phyloP scores from a whole-genome alignment of 1,140 invertebrate genomes.

The Bombus terrestris region DNA sequence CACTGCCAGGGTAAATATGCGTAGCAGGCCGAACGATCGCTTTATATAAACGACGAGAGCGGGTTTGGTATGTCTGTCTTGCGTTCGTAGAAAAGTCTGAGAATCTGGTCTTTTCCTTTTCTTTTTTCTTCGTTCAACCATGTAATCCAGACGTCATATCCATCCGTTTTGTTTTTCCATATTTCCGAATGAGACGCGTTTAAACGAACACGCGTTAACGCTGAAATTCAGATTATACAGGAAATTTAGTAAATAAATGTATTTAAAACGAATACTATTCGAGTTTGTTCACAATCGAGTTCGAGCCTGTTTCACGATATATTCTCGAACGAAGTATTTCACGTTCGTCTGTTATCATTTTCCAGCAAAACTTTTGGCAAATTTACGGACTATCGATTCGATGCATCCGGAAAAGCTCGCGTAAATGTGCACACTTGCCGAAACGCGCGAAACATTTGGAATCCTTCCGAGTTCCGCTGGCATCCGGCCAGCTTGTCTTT shows the following conservation, averaged over 20 bases:
- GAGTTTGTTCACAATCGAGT: too few relatives aligned
- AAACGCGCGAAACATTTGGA: slow-evolving; percentile 11
- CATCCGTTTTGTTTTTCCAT: too few relatives aligned
- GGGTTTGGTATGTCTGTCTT: too few relatives aligned
- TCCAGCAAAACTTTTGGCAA: not conserved
- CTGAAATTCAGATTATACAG: too few relatives aligned
- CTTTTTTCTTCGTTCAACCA: too few relatives aligned
- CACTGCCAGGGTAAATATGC: slow-evolving; percentile 76
- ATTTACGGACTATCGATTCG: not conserved
- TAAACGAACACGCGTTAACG: too few relatives aligned
- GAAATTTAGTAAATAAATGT: too few relatives aligned
- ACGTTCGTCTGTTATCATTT: not conserved
- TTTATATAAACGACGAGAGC: not conserved
- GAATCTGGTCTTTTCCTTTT: not conserved
- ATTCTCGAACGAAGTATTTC: not conserved
- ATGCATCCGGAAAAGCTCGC: not conserved
- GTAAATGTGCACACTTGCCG: not conserved
- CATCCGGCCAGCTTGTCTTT: slow-evolving; percentile 38
- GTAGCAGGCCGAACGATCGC: too few relatives aligned
- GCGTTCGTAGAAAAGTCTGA: not conserved
- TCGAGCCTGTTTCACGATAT: too few relatives aligned
- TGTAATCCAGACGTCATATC: too few relatives aligned
- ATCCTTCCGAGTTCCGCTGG: slow-evolving; percentile 36
- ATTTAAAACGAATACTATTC: too few relatives aligned
- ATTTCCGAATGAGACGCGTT: too few relatives aligned